Evolutionary conservation across 1,140 invertebrate species (phyloP).

Genomic region (Drosophila guanche): DNA sequence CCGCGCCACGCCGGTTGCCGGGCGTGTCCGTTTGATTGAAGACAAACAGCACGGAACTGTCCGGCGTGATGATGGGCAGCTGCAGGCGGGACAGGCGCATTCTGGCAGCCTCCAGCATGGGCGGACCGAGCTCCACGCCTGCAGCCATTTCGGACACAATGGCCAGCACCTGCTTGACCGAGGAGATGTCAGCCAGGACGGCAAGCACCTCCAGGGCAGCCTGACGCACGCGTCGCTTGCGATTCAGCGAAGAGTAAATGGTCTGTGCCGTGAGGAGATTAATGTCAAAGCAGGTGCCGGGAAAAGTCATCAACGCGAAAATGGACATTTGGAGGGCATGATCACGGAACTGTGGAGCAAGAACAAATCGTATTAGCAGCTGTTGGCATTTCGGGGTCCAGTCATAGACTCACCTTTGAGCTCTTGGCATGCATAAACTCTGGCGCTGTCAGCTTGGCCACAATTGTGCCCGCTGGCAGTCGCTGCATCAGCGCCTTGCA

Average conservation of each 20-base stretch:
- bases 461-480: conserved; percentile 86
- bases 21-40: conserved; percentile 73
- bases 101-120: conserved; percentile 84
- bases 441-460: conserved; percentile 86
- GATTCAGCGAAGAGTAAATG: conserved; percentile 87
- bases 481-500: conserved; percentile 88
- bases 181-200: conserved; percentile 89
- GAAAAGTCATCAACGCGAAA: conserved; percentile 90
- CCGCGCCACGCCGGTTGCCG: conserved; percentile 84
- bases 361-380: neutral
- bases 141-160: conserved; percentile 84
- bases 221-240: conserved; percentile 89
- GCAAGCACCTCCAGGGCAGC: conserved; percentile 92
- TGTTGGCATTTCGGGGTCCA: too few species aligned
- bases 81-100: conserved; percentile 87
- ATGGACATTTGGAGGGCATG: conserved; percentile 91
- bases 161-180: conserved; percentile 84
- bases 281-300: conserved; percentile 91
- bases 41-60: conserved; percentile 89
- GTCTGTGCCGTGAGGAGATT: conserved; percentile 85
- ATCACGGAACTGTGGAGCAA: conserved; percentile 86
- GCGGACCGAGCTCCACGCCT: conserved; percentile 81
- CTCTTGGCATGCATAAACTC: conserved; percentile 88
- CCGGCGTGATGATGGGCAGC: conserved; percentile 87
- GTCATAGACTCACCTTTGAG: too few species aligned